phyloP scores from a whole-genome alignment of 2,113 vertebrate genomes.

The Mastomys natalensis region DNA sequence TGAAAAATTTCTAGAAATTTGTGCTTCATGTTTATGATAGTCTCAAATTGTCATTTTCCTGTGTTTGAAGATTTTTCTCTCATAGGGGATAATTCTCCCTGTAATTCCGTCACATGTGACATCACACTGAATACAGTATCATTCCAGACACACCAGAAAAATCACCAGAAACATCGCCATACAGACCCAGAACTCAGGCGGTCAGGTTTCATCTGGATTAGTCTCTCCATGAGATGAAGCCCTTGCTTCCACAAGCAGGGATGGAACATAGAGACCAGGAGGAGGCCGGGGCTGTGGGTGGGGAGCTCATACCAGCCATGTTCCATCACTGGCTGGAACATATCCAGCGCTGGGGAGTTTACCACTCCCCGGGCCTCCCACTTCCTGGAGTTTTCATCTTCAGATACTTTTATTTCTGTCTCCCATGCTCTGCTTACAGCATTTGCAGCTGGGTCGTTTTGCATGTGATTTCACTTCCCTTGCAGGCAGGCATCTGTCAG shows the following conservation, averaged over 20 bases:
- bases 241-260: accelerated
- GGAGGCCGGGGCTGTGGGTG: neutral
- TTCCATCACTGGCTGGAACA: neutral
- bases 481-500: accelerated
- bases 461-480: neutral
- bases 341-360: accelerated
- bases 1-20: neutral
- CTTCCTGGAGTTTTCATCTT: neutral
- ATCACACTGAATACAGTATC: accelerated
- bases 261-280: accelerated
- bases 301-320: neutral
- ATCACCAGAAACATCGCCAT: accelerated
- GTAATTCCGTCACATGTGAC: accelerated
- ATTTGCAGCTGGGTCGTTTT: neutral
- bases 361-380: neutral
- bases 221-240: accelerated
- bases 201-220: accelerated
- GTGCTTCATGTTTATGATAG: neutral
- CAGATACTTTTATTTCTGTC: neutral
- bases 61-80: neutral
- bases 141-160: accelerated
- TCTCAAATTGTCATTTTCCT: neutral
- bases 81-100: neutral
- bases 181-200: accelerated
- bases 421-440: neutral